Evolutionary conservation across 2,113 vertebrate species (phyloP), one percentile per base, ranked within the genome.

Genomic region (Alexandromys fortis): DNA sequence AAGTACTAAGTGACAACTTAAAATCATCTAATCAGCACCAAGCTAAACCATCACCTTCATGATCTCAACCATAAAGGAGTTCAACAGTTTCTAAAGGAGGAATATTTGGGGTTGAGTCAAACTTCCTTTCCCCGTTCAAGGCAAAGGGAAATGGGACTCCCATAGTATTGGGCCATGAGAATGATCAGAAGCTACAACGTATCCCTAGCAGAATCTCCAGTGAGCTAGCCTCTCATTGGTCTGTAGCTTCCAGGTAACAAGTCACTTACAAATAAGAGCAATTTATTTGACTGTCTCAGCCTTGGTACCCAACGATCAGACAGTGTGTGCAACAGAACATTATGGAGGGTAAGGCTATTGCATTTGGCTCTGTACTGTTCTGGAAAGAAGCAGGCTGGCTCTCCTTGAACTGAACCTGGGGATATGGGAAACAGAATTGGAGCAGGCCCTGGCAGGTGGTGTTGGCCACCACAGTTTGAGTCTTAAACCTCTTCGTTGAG

Each of bases 111-210:
- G 49, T 26, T n/a, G 86, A 72, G 12, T 92, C 21, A 49, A 72
- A 30, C 26, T 94, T 77, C n/a, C 49, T 96, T 89, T 86, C 55
- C 24, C 35, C 81, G 70, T 78, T 73, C 45, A 86, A 96, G 35
- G 42, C 19, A 79, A 73, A 33, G 17, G 65, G 76, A 85, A 92
- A 89, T 9, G 24, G 22, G 26, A 35, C n/a, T 79, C 42, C 68
- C 47, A 47, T 8, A 90, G 19, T 7, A 35, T 12, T 55, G 2
- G 33, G 63, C 3, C 28, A 26, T 55, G 52, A 86, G 90, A 95
- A 67, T 26, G 9, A 73, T 86, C 13, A n/a, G 78, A 92, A 95
- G 61, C 52, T 24, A 45, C 70, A 68, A 28, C 14, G 19, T 52
- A 24, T 2, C 14, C 16, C 45, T 33, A 33, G 17, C 47, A 4